Base-by-base conservation (phyloP, 2,113 vertebrate species). In the Tachysurus fulvidraco region DNA sequence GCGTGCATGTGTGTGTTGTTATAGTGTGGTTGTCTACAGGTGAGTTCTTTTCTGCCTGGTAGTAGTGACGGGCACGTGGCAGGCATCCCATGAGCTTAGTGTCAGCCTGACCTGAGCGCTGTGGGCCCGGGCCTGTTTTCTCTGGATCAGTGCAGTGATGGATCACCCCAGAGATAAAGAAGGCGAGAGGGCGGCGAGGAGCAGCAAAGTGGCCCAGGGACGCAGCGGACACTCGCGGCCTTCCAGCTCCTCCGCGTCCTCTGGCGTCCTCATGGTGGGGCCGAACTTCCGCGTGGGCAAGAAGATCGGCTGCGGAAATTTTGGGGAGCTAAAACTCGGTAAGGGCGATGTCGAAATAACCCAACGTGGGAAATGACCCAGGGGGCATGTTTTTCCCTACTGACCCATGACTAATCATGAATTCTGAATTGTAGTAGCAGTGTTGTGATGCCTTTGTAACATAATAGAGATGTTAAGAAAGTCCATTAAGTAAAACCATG, bases 231-330 rank as follows among this genome's bases (percentile, higher is more conserved):
- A 96, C 0, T 93, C 95, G 41, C 95, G 96, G 57, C 95, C 95
- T 14, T 92, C 95, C 1, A 94, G 96, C 88, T 95, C 96, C 0
- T 94, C 96, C 0, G 17, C 95, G 0, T 95, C 96, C 23, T 96
- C 96, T 6, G 96, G 96, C 0, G 96, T 97, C 88, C 96, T 97
- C 55, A 97, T 97, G 96, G 96, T 97, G 89, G 96, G 96, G 89
- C 96, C 96, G 87, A 97, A 97, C 93, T 97, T 97, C 93, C 95
- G 96, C 90, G 96, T 97, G 91, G 96, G 96, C 91, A 97, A 97
- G 94, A 97, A 97, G 94, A 97, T 97, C 90, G 96, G 96, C 81
- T 96, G 96, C 91, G 96, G 96, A 89, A 97, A 97, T 93, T 97
- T 97, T 59, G 96, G 96, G 92, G 96, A 97, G 5, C 95, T 97